phyloP scores from a whole-genome alignment of 2,888 invertebrate species.

The Antheraea assamensis region DNA sequence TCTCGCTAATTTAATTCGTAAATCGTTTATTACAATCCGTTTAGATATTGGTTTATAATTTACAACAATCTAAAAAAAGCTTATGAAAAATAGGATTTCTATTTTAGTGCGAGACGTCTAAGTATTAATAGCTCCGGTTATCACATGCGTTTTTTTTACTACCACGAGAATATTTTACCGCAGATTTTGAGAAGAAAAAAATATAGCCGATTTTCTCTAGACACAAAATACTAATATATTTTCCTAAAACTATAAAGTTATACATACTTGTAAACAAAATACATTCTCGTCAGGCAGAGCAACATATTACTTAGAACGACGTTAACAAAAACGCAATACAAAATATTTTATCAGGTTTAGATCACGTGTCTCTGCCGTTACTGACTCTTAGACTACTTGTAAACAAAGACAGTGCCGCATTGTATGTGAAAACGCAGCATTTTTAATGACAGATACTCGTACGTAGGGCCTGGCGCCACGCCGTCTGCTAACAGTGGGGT shows the following conservation, averaged over 20 bases:
- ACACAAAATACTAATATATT: background rate
- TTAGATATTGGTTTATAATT: too few relatives aligned
- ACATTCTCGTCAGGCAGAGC: background rate
- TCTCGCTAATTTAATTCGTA: too few relatives aligned
- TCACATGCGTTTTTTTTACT: too few relatives aligned
- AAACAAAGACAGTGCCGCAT: conserved; percentile 20
- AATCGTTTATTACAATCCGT: too few relatives aligned
- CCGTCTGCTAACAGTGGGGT: conserved; percentile 25
- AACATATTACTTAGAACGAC: background rate
- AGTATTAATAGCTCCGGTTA: too few relatives aligned
- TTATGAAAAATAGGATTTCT: too few relatives aligned
- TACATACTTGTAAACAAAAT: background rate
- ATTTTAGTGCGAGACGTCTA: too few relatives aligned
- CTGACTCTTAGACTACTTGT: background rate
- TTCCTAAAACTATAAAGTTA: background rate
- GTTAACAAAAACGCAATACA: background rate
- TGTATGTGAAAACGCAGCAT: conserved; percentile 37
- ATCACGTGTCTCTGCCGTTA: background rate
- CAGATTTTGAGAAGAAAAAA: too few relatives aligned
- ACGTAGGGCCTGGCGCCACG: conserved; percentile 20
- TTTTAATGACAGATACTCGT: conserved; percentile 20
- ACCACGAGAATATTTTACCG: too few relatives aligned
- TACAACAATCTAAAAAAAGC: too few relatives aligned
- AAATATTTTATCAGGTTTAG: background rate
- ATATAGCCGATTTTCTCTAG: too few relatives aligned